Evolutionary conservation across 2,888 invertebrate species (phyloP).

Genomic region (Orthosia cruda): DNA sequence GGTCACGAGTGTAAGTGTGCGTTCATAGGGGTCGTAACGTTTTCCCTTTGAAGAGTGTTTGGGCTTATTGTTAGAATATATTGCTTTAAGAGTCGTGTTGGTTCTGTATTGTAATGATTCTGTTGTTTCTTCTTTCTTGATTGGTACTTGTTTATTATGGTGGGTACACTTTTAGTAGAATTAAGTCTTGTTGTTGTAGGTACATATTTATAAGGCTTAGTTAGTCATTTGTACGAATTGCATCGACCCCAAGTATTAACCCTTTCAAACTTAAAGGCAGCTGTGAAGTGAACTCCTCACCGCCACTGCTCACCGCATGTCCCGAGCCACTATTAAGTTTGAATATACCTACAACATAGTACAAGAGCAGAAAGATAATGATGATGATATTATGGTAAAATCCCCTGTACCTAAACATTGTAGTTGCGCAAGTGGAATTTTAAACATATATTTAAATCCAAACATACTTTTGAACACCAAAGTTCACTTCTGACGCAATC

Average conservation of each 20-base stretch:
- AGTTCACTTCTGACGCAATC: not conserved
- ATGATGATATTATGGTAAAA: not conserved
- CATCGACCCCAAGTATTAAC: not conserved
- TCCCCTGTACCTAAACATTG: not conserved
- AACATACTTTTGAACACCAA: not conserved
- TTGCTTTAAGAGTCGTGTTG: slow-evolving; percentile 27
- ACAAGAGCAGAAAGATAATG: not conserved
- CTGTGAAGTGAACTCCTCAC: too few relatives aligned
- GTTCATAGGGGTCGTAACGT: slow-evolving; percentile 43
- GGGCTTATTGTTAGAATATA: slow-evolving; percentile 39
- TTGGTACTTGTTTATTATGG: not conserved
- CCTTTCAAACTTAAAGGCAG: too few relatives aligned
- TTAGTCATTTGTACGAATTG: not conserved
- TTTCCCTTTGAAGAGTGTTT: slow-evolving; percentile 47
- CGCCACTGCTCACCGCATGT: too few relatives aligned
- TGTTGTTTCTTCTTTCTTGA: not conserved
- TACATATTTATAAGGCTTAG: not conserved
- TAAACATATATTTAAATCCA: not conserved
- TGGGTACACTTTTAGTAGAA: not conserved
- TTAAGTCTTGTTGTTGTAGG: not conserved
- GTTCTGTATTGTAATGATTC: slow-evolving; percentile 27
- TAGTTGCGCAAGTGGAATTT: not conserved
- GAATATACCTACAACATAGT: not conserved
- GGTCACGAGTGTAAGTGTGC: slow-evolving; percentile 53
- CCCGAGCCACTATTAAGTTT: too few relatives aligned